Evolutionary conservation across 2,797 vertebrate genomes (phyloP).

Genomic region (Alectoris magna): DNA sequence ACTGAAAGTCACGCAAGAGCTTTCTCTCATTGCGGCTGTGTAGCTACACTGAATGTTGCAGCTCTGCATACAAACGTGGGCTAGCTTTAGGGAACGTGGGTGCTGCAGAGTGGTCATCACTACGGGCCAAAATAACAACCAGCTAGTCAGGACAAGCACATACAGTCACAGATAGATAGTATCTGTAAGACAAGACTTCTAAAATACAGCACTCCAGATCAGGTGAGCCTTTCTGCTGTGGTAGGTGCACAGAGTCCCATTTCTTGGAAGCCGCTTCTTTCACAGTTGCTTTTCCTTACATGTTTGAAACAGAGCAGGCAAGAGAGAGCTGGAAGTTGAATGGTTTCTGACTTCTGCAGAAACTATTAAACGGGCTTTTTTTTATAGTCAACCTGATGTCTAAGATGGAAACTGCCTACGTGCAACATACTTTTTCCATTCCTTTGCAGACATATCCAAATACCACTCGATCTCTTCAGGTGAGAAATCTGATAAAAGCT

Average conservation of each 20-base stretch:
- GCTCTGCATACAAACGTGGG: not conserved
- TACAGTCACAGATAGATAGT: not conserved
- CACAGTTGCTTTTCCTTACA: not conserved
- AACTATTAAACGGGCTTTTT: not conserved
- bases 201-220: not conserved
- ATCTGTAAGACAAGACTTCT: not conserved
- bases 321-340: not conserved
- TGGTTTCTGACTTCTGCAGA: not conserved
- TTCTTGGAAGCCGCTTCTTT: not conserved
- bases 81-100: not conserved
- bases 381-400: not conserved
- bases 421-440: not conserved
- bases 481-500: slow-evolving; percentile 26
- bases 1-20: slow-evolving; percentile 5
- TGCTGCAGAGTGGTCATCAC: not conserved
- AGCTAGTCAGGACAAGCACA: not conserved
- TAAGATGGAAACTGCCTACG: not conserved
- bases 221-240: accelerated
- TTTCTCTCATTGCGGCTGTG: not conserved
- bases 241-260: not conserved
- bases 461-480: not conserved
- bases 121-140: not conserved
- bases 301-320: not conserved
- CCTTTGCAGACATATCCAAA: not conserved
- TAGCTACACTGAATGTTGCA: not conserved